Evolutionary conservation across 1,140 invertebrate species (phyloP), one percentile per base, ranked within the genome.

Genomic region (Leptinotarsa texana): DNA sequence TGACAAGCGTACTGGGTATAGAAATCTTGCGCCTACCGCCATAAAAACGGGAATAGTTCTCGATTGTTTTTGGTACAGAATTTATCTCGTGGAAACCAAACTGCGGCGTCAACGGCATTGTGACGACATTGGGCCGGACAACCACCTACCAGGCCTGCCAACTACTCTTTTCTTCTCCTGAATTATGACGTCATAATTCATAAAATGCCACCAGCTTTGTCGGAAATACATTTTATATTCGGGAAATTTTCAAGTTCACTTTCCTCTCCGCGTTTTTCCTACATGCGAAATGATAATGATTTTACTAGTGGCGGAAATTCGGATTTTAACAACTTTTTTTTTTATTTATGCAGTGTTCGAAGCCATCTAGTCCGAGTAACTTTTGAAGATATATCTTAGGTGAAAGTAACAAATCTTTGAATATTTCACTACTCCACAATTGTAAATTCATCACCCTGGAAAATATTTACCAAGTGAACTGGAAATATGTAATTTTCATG

Each of bases 111-210:
- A 24, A 42, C 42, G n/a, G 42, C 33, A 33, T 68, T 42, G 66
- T 68, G 42, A 70, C 69, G 69, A 70, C 51, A 48, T 70, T 21
- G 69, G 47, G 21, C 69, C 47, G 69, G 69, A 70, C 69, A 70
- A 70, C 69, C 69, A 70, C 69, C 69, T 70, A 70, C 33, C 51
- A 70, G 49, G 33, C 69, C 69, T 70, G 69, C 47, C 69, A 70
- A 70, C 69, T n/a, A 18, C 51, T 70, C 69, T 70, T 70, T 70
- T 48, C 22, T 70, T 73, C 51, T 66, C 67, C 73, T 80, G 79
- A 80, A 77, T 80, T 80, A 80, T 75, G 72, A 74, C 71, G 63
- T 76, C 78, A 80, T 80, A 80, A 80, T 79, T 80, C 79, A 80
- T 73, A 66, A 79, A 75, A 71, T 65, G 75, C 75, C 75, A 73